phyloP scores from a whole-genome alignment of 2,888 invertebrate species.

The Acrobasis suavella region DNA sequence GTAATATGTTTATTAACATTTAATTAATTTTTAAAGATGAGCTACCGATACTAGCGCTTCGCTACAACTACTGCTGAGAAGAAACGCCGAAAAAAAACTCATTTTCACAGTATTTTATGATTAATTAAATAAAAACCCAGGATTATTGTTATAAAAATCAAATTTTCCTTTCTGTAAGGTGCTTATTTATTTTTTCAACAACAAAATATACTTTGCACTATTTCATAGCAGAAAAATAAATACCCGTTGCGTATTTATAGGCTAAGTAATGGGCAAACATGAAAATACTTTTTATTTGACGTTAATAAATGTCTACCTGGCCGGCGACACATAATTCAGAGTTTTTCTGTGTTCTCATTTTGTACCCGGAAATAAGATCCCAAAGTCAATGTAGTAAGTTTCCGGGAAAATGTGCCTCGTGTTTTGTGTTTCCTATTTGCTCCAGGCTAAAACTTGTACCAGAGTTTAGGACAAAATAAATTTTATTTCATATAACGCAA shows the following conservation, averaged over 20 bases:
- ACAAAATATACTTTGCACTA: background rate
- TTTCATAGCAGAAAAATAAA: background rate
- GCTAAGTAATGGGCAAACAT: constrained; percentile 33
- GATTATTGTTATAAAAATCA: no score
- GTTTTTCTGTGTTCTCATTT: constrained; percentile 20
- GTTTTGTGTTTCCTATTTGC: constrained; percentile 9
- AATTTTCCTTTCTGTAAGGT: no score
- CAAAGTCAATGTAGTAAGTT: constrained; percentile 14
- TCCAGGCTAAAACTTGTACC: constrained; percentile 1
- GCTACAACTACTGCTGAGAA: no score
- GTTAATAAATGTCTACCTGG: constrained; percentile 17
- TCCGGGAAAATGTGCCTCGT: constrained; percentile 10
- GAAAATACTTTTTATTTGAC: constrained; percentile 26
- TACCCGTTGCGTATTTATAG: background rate
- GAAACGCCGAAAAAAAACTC: no score
- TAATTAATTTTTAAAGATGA: no score
- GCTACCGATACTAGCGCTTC: no score
- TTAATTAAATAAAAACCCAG: no score
- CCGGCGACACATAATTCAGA: constrained; percentile 24
- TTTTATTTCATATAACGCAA: background rate
- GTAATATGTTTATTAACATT: no score
- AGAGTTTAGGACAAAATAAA: constrained; percentile 3
- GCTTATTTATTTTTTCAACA: background rate
- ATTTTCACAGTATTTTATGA: no score
- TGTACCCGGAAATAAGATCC: constrained; percentile 19